phyloP scores from a whole-genome alignment of 2,113 vertebrate genomes.

The Archilochus colubris region DNA sequence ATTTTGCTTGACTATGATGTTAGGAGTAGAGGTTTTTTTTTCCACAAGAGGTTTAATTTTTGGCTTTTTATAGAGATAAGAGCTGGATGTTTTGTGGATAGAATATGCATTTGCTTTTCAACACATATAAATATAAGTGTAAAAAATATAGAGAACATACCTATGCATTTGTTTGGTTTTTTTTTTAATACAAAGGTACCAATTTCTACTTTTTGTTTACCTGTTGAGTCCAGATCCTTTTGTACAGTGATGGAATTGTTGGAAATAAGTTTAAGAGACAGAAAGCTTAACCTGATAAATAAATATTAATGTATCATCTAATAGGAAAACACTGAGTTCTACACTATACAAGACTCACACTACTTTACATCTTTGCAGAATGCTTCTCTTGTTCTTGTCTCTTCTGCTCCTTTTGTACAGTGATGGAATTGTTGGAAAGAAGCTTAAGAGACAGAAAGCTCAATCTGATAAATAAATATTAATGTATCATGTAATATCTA shows the following conservation, averaged over 20 bases:
- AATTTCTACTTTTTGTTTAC: neutral
- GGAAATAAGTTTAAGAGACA: neutral
- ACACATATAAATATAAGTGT: neutral
- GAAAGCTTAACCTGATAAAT: neutral
- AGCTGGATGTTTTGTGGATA: neutral
- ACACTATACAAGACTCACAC: neutral
- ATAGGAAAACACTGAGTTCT: neutral
- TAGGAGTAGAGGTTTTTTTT: neutral
- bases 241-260: neutral
- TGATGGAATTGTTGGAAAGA: too few species aligned
- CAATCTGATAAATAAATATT: too few species aligned
- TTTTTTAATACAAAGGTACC: neutral
- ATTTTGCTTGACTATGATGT: slow-evolving; percentile 4
- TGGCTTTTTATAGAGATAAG: neutral
- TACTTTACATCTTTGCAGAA: neutral
- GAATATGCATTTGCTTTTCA: neutral
- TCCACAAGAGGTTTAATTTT: neutral
- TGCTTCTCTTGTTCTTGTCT: too few species aligned
- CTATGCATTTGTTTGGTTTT: neutral
- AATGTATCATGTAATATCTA: too few species aligned
- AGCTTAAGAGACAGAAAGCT: too few species aligned
- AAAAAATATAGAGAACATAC: too few species aligned
- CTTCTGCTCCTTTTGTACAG: too few species aligned
- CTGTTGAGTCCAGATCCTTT: neutral
- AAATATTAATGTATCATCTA: neutral